Base-by-base conservation (phyloP, 2,113 vertebrate genomes). In the Gnathonemus echidnorhynchus region DNA sequence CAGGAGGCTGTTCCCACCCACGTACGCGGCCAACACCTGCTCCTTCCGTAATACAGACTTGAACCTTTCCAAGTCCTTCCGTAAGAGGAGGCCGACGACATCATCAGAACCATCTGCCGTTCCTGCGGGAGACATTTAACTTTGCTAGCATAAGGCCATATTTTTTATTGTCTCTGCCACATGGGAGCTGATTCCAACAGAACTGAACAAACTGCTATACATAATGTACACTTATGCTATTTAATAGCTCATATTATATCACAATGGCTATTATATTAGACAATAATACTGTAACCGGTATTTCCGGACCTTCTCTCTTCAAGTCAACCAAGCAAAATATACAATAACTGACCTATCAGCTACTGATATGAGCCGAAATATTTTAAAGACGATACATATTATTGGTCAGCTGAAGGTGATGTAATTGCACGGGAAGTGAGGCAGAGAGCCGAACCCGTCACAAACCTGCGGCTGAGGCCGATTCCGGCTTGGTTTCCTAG, bases 1-100 rank as follows among this genome's bases (percentile, higher is more conserved):
- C 74, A 98, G 96, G 3, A 96, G 92, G 0, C 92, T 95, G 85
- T 95, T 95, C 92, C 94, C 91, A 1, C 95, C 94, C 35, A 93
- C 93, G 1, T 92, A 95, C 24, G 53, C 3, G 24, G 42, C 11
- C 7, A 84, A 9, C 0, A 95, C 52, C 3, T 97, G 93, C 11
- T 97, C 93, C 2, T 88, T 93, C 0, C 24, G 91, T n/a, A 94
- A 89, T 21, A 91, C 89, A 7, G 91, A 87, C 90, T 93, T 94
- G 92, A 97, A 96, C 88, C 88, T 93, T 62, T 88, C 15, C 89
- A 96, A 96, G 87, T 96, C 94, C 62, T 94, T 96, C 86, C 90
- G 91, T 27, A 87, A 77, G 49, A 97, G 92, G 45, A 94, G 87
- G 2, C 90, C 92, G 11, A 94, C 91, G 66, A 96, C 39, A 50